Percentiles rank a stretch among this genome's conserved stretches.
Evolutionary conservation across 2,888 invertebrate genomes (phyloP).

Genomic region (Ectemnius lituratus): DNA sequence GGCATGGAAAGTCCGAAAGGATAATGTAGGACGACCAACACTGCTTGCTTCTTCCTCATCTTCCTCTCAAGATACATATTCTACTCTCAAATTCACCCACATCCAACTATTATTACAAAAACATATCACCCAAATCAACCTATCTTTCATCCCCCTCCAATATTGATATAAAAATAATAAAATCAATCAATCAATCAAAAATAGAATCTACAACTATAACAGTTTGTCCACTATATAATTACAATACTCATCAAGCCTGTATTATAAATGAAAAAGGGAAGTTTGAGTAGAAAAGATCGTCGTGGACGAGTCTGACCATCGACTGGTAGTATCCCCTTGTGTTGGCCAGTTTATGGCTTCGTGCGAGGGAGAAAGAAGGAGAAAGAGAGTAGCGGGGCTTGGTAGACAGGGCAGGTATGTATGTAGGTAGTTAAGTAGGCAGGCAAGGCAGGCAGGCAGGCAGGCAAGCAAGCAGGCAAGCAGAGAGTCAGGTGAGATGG

Average conservation of each 20-base stretch:
- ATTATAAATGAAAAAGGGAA: too few species aligned
- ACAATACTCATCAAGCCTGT: too few species aligned
- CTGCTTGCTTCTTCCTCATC: too few species aligned
- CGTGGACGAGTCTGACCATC: slow-evolving; percentile 5
- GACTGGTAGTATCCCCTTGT: slow-evolving; percentile 28
- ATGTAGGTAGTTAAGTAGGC: slow-evolving; percentile 7
- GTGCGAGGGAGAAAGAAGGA: slow-evolving; percentile 38
- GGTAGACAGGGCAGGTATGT: slow-evolving; percentile 3
- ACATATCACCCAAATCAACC: too few species aligned
- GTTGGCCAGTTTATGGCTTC: slow-evolving; percentile 33
- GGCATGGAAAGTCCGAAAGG: slow-evolving; percentile 65
- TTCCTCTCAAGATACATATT: too few species aligned
- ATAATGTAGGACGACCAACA: slow-evolving; percentile 63
- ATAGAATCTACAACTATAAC: too few species aligned
- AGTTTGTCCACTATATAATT: too few species aligned
- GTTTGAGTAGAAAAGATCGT: background rate
- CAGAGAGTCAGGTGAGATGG: slow-evolving; percentile 13
- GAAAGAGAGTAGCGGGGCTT: background rate
- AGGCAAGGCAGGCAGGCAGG: background rate
- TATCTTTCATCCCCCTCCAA: too few species aligned
- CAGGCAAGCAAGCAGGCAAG: slow-evolving; percentile 4
- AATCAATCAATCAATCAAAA: too few species aligned
- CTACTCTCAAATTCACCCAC: too few species aligned
- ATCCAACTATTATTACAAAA: too few species aligned
- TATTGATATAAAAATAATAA: too few species aligned